Percentiles rank a stretch among this genome's conserved stretches.
Evolutionary conservation across 2,113 vertebrate genomes (phyloP).

Genomic region (Hyperoodon ampullatus): DNA sequence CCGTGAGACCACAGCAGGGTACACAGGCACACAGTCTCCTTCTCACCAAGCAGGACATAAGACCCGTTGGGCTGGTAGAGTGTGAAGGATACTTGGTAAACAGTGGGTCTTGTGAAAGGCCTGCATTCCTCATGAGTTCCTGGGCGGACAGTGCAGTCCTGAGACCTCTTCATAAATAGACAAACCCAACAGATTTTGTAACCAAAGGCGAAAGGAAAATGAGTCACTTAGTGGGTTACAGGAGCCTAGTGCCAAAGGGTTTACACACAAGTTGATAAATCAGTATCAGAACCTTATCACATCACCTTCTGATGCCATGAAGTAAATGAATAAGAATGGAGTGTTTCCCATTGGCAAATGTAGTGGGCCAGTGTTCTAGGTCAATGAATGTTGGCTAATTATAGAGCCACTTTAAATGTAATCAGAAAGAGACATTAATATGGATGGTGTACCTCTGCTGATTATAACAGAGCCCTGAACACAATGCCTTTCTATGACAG

Average conservation of each 20-base stretch:
- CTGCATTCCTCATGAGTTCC: neutral
- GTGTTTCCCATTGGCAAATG: neutral
- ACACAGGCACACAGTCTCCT: neutral
- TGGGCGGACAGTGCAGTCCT: neutral
- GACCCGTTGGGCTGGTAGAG: neutral
- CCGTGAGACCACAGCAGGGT: neutral
- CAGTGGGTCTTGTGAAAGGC: neutral
- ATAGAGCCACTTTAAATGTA: neutral
- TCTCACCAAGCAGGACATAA: neutral
- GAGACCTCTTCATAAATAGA: neutral
- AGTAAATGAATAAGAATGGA: neutral
- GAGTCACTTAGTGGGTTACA: neutral
- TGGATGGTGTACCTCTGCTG: neutral
- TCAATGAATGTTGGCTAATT: neutral
- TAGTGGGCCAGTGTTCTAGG: neutral
- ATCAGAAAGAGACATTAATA: neutral
- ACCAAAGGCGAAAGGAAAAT: neutral
- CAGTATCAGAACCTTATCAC: neutral
- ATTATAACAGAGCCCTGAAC: neutral
- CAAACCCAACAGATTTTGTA: neutral
- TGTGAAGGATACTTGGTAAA: neutral
- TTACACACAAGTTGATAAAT: neutral
- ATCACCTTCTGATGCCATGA: neutral
- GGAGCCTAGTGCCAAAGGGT: neutral
- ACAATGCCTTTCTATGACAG: neutral